These are phyloP conservation scores for Drosophila leonis DNA, from an alignment of 2,888 invertebrate genomes.

Conservation along the genomic window DNA sequence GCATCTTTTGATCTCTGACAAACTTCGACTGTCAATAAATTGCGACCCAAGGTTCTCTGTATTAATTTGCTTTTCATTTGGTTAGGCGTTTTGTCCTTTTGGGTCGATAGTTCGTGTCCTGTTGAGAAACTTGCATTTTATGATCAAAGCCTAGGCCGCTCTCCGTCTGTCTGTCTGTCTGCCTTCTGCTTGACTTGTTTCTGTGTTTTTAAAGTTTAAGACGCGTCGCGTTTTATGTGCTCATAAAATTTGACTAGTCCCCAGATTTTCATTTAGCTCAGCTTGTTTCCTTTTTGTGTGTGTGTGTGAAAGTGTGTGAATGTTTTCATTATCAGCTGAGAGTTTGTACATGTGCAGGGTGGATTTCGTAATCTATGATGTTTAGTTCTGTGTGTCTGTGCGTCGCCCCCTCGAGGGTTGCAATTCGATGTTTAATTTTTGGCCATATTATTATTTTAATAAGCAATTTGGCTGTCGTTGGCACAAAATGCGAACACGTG, in stretches of 20 bases:
- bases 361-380: slow-evolving; percentile 30
- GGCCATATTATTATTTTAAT: slow-evolving; percentile 76
- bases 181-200: slow-evolving; percentile 13
- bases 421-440: slow-evolving; percentile 63
- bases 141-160: slow-evolving; percentile 63
- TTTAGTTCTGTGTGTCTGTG: slow-evolving; percentile 27
- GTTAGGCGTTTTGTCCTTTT: slow-evolving; percentile 47
- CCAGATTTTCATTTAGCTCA: slow-evolving; percentile 39
- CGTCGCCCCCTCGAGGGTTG: slow-evolving; percentile 41
- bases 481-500: slow-evolving; percentile 74
- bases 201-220: slow-evolving; percentile 51
- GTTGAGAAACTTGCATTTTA: slow-evolving; percentile 28
- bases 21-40: slow-evolving; percentile 69
- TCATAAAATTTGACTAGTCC: slow-evolving; percentile 58
- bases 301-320: slow-evolving; percentile 17
- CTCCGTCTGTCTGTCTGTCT: slow-evolving; percentile 4
- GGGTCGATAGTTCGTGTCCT: slow-evolving; percentile 57
- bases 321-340: slow-evolving; percentile 67
- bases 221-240: slow-evolving; percentile 57
- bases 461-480: slow-evolving; percentile 55
- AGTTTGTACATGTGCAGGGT: slow-evolving; percentile 57
- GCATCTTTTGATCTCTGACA: slow-evolving; percentile 71
- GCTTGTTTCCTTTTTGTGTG: slow-evolving; percentile 22
- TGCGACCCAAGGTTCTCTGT: slow-evolving; percentile 69
- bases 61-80: slow-evolving; percentile 78